Percentiles rank a stretch among this genome's conserved stretches.
These are phyloP conservation scores for Microtus oregoni DNA, from an alignment of 2,113 vertebrate species.

Conservation along the genomic window DNA sequence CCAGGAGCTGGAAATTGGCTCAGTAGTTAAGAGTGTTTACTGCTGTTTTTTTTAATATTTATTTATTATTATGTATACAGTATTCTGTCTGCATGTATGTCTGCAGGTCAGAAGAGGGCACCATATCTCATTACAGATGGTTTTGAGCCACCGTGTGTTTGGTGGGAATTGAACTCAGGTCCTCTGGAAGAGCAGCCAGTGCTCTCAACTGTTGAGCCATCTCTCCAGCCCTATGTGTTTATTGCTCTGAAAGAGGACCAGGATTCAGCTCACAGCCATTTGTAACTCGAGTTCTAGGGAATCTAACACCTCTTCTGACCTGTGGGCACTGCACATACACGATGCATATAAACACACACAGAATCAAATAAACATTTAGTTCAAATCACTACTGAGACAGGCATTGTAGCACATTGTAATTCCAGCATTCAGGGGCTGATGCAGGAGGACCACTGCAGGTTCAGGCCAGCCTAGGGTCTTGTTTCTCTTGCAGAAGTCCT, in stretches of 20 bases:
- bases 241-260: not conserved
- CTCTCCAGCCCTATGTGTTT: too few relatives aligned
- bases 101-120: too few relatives aligned
- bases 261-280: not conserved
- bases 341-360: not conserved
- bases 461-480: not conserved
- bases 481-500: not conserved
- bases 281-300: not conserved
- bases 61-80: too few relatives aligned
- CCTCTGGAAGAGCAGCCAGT: too few relatives aligned
- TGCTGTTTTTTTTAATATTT: not conserved
- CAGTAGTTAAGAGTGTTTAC: not conserved
- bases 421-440: too few relatives aligned
- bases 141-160: too few relatives aligned
- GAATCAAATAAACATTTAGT: not conserved
- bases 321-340: not conserved
- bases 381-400: not conserved
- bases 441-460: not conserved
- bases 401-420: not conserved
- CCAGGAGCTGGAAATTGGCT: not conserved
- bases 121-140: too few relatives aligned
- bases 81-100: too few relatives aligned
- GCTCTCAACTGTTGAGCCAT: too few relatives aligned
- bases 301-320: not conserved
- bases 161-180: too few relatives aligned